These are phyloP conservation scores for Mamestra configurata DNA, from an alignment of 1,140 invertebrate species.

Conservation along the genomic window DNA sequence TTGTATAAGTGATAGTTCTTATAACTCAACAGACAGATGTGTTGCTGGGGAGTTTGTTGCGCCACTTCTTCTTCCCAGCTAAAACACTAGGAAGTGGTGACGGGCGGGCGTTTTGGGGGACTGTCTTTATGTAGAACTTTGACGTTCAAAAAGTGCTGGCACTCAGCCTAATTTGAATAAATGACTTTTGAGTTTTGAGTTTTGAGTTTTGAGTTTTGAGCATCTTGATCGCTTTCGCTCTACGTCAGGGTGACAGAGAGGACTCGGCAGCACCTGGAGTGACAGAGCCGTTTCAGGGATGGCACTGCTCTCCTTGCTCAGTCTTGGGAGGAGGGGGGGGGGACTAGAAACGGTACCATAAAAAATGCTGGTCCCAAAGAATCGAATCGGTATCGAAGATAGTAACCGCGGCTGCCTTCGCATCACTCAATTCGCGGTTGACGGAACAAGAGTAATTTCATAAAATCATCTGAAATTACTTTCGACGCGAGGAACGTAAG, in stretches of 20 bases:
- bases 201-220: too few species aligned
- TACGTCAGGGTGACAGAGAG: constrained; percentile 29
- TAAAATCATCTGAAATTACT: background rate
- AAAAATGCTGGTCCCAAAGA: constrained; percentile 57
- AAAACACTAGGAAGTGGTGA: too few species aligned
- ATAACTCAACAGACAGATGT: too few species aligned
- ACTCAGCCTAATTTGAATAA: too few species aligned
- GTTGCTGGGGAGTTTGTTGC: too few species aligned
- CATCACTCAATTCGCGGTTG: constrained; percentile 49
- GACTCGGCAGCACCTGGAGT: constrained; percentile 50
- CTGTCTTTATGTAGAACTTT: too few species aligned
- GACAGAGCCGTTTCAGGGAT: constrained; percentile 50
- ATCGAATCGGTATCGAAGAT: constrained; percentile 22
- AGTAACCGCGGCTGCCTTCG: constrained; percentile 54
- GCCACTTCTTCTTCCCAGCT: too few species aligned
- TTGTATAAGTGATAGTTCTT: too few species aligned
- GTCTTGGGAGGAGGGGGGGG: constrained; percentile 55
- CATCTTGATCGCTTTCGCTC: constrained; percentile 55
- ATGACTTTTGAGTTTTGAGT: too few species aligned
- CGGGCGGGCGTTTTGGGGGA: too few species aligned
- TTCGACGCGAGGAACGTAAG: background rate
- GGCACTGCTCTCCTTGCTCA: constrained; percentile 58
- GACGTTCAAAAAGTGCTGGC: too few species aligned
- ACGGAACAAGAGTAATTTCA: constrained; percentile 29
- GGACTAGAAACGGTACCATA: constrained; percentile 63